Base-by-base conservation (phyloP, 2,113 vertebrate genomes). In the Holacanthus passer region DNA sequence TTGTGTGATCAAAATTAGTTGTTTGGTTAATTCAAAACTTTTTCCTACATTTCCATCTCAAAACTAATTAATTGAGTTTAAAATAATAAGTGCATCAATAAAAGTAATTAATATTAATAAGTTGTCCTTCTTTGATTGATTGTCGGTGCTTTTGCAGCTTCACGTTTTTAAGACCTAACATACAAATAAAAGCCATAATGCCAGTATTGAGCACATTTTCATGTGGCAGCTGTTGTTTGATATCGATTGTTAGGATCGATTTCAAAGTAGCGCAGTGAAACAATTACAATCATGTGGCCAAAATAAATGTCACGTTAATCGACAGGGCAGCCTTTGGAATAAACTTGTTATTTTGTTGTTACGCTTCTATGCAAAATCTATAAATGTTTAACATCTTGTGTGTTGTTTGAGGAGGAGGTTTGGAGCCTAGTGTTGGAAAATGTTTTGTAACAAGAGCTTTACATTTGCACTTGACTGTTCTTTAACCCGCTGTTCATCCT, bases 261-360 rank as follows among this genome's bases (percentile, higher is more conserved):
- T 39, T 32, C 13, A 31, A 77, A 65, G 24, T 12, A 41, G 39
- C 62, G 29, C 55, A 47, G 3, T 19, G 27, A 12, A 66, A 70
- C 32, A 62, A 63, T 56, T 17, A 29, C 14, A 62, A 14, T 58
- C 32, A n/a, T 48, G 31, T 32, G 13, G 48, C 24, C 22, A 77
- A 60, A 73, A 60, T 17, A 59, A 75, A 79, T 79, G 74, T 82
- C 35, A 82, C 1, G 65, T 60, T 22, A 73, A 73, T 17, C 5
- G 58, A 24, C 11, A 53, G 1, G 10, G 14, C n/a, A 68, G n/a
- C 24, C 31, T 47, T 17, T 45, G 14, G 27, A 47, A 31, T 32
- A 56, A 69, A 16, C 22, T 1, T 58, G 4, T 37, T n/a, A 24
- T 73, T 24, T 73, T 17, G 4, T 37, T 5, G 7, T 68, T 32